Evolutionary conservation across 2,113 vertebrate species (phyloP).

Genomic region (Chaetura pelagica): DNA sequence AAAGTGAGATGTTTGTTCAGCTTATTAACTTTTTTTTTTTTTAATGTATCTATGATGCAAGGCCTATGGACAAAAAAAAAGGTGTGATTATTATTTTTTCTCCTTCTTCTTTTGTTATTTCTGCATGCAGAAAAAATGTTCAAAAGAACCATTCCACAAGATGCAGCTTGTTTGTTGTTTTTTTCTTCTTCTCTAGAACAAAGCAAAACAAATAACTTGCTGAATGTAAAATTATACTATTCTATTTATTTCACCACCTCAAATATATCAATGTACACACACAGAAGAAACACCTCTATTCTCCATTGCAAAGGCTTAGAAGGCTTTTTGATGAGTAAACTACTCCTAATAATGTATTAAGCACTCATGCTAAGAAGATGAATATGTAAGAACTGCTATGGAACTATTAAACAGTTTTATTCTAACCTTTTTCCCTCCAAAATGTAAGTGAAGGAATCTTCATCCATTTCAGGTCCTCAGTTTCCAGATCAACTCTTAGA

Average conservation of each 20-base stretch:
- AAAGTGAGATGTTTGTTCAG: background rate
- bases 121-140: background rate
- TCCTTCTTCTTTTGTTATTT: background rate
- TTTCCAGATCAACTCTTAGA: slow-evolving; percentile 64
- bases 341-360: background rate
- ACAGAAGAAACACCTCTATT: background rate
- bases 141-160: background rate
- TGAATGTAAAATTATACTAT: background rate
- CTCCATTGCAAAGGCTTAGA: background rate
- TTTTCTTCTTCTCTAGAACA: background rate
- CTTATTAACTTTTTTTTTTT: background rate
- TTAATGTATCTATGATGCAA: background rate
- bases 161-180: background rate
- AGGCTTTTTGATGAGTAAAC: background rate
- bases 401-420: background rate
- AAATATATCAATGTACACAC: background rate
- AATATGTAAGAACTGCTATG: background rate
- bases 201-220: background rate
- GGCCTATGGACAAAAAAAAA: background rate
- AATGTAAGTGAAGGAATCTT: background rate
- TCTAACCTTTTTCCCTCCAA: background rate
- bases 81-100: background rate
- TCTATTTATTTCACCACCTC: background rate
- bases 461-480: background rate
- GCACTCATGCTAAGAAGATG: background rate